Evolutionary conservation across 2,888 invertebrate genomes (phyloP).

Genomic region (Folsomia manolachei): DNA sequence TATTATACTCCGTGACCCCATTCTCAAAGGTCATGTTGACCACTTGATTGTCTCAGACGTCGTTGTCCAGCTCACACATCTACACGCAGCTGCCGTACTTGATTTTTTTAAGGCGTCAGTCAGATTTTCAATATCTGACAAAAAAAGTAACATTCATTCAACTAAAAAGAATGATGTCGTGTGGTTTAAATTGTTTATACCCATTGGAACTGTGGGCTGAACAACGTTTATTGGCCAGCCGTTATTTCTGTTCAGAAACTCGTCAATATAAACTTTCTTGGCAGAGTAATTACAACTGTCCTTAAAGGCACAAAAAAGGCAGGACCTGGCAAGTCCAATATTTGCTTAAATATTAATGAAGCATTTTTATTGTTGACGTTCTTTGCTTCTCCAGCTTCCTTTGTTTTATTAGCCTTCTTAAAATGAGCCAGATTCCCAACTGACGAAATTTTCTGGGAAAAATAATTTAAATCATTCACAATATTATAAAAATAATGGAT

Average conservation of each 20-base stretch:
- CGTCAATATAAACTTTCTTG: no score
- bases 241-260: no score
- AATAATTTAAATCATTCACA: background rate
- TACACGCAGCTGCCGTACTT: slow-evolving; percentile 57
- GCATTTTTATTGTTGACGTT: no score
- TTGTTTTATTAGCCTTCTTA: slow-evolving; percentile 54
- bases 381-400: slow-evolving; percentile 51
- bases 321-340: no score
- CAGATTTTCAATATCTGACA: slow-evolving; percentile 36
- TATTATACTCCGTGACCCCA: no score
- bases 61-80: slow-evolving; percentile 55
- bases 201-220: no score
- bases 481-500: background rate
- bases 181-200: no score
- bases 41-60: slow-evolving; percentile 55
- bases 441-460: slow-evolving; percentile 46
- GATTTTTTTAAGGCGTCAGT: slow-evolving; percentile 35
- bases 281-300: no score
- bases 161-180: no score
- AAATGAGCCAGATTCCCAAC: slow-evolving; percentile 51
- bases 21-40: slow-evolving; percentile 55
- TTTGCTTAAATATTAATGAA: slow-evolving; percentile 34
- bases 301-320: no score
- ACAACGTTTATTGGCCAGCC: no score
- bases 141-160: background rate